phyloP scores from a whole-genome alignment of 1,140 invertebrate genomes.

The Goniozus legneri region DNA sequence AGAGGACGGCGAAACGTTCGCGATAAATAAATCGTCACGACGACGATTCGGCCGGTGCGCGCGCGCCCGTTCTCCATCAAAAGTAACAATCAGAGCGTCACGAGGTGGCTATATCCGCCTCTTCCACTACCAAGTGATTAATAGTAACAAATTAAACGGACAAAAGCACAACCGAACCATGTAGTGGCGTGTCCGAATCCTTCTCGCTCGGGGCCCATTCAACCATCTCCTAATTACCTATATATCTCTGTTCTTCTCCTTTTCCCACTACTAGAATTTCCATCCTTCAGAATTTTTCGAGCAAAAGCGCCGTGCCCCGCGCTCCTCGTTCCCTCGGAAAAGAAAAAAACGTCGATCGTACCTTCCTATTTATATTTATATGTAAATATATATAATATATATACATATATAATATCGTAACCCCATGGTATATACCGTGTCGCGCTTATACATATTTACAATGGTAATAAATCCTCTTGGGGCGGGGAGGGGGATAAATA shows the following conservation, averaged over 20 bases:
- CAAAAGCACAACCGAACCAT: constrained; percentile 3
- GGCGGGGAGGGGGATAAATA: too few species aligned
- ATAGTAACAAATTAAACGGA: constrained; percentile 1
- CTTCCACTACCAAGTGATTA: constrained; percentile 11
- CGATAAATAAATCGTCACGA: too few species aligned
- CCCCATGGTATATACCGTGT: background rate
- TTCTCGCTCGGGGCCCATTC: constrained; percentile 26
- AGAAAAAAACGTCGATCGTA: constrained; percentile 20
- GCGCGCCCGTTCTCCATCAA: constrained; percentile 5
- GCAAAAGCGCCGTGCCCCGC: constrained; percentile 4
- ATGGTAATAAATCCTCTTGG: constrained; percentile 18
- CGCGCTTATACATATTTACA: constrained; percentile 22
- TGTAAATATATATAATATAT: constrained; percentile 13
- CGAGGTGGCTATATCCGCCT: constrained; percentile 22
- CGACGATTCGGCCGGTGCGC: too few species aligned
- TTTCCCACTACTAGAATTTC: constrained; percentile 12
- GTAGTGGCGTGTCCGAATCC: constrained; percentile 22
- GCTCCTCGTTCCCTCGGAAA: constrained; percentile 15
- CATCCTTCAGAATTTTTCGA: background rate
- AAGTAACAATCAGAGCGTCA: constrained; percentile 20
- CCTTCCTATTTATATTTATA: too few species aligned
- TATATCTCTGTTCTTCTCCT: background rate
- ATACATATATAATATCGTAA: constrained; percentile 18
- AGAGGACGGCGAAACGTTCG: too few species aligned
- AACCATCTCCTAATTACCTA: background rate